Percentiles rank a stretch among this genome's conserved stretches.
These are phyloP conservation scores for Garrulus glandarius DNA, from an alignment of 2,797 vertebrate genomes.

Conservation along the genomic window DNA sequence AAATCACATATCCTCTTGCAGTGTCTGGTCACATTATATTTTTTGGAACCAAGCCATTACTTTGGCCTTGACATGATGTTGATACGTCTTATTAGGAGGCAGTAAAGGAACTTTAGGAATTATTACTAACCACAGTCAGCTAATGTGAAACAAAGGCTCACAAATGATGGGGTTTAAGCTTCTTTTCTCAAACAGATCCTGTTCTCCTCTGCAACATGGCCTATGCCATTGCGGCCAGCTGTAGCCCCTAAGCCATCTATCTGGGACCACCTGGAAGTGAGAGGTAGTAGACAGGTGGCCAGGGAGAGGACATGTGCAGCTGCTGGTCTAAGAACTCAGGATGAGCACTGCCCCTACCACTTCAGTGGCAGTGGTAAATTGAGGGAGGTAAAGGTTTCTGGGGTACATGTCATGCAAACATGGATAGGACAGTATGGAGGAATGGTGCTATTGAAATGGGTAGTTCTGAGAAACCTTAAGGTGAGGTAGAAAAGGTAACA, in stretches of 20 bases:
- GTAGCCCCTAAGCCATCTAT: neutral
- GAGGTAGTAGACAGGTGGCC: neutral
- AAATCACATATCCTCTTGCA: neutral
- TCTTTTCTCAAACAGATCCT: neutral
- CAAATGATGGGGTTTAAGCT: neutral
- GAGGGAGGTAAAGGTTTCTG: neutral
- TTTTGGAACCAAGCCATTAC: conserved; percentile 23
- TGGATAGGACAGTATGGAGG: neutral
- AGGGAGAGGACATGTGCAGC: neutral
- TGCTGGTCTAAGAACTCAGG: neutral
- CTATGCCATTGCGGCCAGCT: no score
- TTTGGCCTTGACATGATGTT: conserved; percentile 4
- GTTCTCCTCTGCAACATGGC: neutral
- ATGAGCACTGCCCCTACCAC: neutral
- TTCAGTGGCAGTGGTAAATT: neutral
- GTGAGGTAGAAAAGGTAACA: neutral
- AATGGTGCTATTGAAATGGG: neutral
- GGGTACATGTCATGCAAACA: rapidly evolving
- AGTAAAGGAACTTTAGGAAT: neutral
- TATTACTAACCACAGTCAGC: neutral
- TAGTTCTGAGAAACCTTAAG: neutral
- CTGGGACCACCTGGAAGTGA: neutral
- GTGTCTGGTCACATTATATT: neutral
- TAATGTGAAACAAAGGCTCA: neutral
- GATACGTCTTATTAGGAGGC: neutral